These are phyloP conservation scores for Rhagonycha lutea DNA, from an alignment of 2,888 invertebrate genomes.

Conservation along the genomic window DNA sequence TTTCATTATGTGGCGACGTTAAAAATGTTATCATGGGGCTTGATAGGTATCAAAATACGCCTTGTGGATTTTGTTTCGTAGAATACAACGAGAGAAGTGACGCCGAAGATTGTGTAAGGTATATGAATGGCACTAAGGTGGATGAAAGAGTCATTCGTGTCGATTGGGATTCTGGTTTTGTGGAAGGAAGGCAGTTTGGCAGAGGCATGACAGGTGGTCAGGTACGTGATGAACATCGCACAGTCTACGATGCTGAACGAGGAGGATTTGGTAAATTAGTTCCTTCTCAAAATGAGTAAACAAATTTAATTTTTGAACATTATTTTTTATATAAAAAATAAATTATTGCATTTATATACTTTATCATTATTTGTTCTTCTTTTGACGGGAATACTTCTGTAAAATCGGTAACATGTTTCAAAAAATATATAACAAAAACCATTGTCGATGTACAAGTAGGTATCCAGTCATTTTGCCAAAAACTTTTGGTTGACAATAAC, in stretches of 20 bases:
- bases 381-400: no score
- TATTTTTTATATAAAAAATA: no score
- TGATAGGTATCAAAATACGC: slow-evolving; percentile 96
- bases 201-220: slow-evolving; percentile 98
- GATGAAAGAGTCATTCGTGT: slow-evolving; percentile 97
- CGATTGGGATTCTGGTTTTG: slow-evolving; percentile 99
- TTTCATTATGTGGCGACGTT: slow-evolving; percentile 93
- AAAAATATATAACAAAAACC: no score
- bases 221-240: slow-evolving; percentile 97
- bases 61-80: slow-evolving; percentile 99
- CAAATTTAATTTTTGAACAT: no score
- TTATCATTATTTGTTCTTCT: no score
- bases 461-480: no score
- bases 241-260: slow-evolving; percentile 94
- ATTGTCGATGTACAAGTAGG: no score
- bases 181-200: slow-evolving; percentile 97
- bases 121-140: slow-evolving; percentile 89
- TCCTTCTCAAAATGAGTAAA: no score
- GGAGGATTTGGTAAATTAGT: slow-evolving; percentile 98
- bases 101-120: slow-evolving; percentile 79
- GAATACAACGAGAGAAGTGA: slow-evolving; percentile 84
- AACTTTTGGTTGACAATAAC: no score
- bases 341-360: no score
- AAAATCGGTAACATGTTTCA: no score
- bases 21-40: slow-evolving; percentile 95